Evolutionary conservation across 37 sponge, comb jelly and placozoan species (phyloP), one percentile per base, ranked within the genome.

Genomic region (Chondrilla cf. caribensis): DNA sequence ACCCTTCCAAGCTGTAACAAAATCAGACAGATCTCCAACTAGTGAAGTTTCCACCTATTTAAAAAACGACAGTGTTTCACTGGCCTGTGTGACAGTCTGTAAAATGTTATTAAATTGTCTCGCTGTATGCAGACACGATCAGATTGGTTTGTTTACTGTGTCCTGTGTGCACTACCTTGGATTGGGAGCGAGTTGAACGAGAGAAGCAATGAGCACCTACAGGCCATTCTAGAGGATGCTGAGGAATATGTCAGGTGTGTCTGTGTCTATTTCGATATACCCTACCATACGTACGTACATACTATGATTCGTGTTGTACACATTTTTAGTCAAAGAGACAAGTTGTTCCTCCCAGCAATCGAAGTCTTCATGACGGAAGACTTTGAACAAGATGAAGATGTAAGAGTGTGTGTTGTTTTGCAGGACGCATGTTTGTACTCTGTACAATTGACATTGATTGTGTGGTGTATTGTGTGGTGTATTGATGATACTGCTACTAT

Each of bases 81-180:
- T n/a, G n/a, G n/a, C n/a, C n/a, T n/a, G n/a, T n/a, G n/a, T n/a
- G n/a, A n/a, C n/a, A n/a, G n/a, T n/a, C n/a, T n/a, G n/a, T n/a
- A n/a, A n/a, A n/a, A n/a, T n/a, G n/a, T n/a, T n/a, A n/a, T n/a
- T n/a, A n/a, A n/a, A n/a, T 41, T 77, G 15, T 15, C 58, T 5
- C 71, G 2, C 3, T 54, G 3, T 68, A 8, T 65, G 8, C 75
- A 94, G 95, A 44, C 83, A 42, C 85, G 97, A 3, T 88, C 97
- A 25, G 97, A 96, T 60, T 93, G 94, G 89, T 93, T 90, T 65
- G 81, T 90, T 6, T 88, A 88, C 77, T 70, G 83, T 76, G 89
- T 96, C 58, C 82, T 96, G 28, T 93, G 94, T 29, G 89, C 94
- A n/a, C 82, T 96, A 3, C 97, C 97, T 28, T 93, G 94, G 94